Evolutionary conservation across 2,113 vertebrate species (phyloP), one percentile per base, ranked within the genome.

Genomic region (Oncorhynchus gorbuscha): DNA sequence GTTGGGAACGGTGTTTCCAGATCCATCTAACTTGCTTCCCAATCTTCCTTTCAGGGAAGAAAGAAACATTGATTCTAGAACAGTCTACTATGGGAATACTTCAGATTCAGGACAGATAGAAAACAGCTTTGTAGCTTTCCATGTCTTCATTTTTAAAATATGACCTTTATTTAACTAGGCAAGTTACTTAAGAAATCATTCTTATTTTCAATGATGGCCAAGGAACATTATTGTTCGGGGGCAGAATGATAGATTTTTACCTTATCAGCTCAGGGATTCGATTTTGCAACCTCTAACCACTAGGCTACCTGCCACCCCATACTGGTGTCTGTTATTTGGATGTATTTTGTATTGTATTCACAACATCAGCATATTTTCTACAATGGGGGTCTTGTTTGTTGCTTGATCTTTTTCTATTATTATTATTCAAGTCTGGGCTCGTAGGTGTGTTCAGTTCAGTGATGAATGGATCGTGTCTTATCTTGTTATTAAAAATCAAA

Each of bases 401-500:
- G 35, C 62, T 32, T 12, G 62, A 55, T 73, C 6, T 67, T 13
- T 76, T 74, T 69, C 69, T 71, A 76, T 75, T 69, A 76, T 67
- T 69, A 76, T 67, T 83, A 76, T 76, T 87, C n/a, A 76, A 77
- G 80, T 69, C 72, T 77, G 7, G 48, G 67, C 20, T 71, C 73
- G 72, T 65, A 16, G 74, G 77, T 80, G 81, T 84, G 58, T 55
- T 88, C 77, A 87, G 74, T 82, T 72, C 78, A 6, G n/a, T 35
- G 74, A 16, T 76, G 4, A 74, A 64, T 67, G 76, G 79, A 68
- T 75, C 76, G 7, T 39, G 71, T 83, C 81, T 86, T 49, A 89
- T 90, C 72, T 76, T 59, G 75, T 84, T 77, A 76, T 76, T 55
- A 83, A 81, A 81, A 80, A 79, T 64, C 68, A 58, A 24, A 61